Percentiles rank a stretch among this genome's conserved stretches.
These are phyloP conservation scores for Pseudorectes ferrugineus DNA, from an alignment of 2,113 vertebrate species.

Conservation along the genomic window DNA sequence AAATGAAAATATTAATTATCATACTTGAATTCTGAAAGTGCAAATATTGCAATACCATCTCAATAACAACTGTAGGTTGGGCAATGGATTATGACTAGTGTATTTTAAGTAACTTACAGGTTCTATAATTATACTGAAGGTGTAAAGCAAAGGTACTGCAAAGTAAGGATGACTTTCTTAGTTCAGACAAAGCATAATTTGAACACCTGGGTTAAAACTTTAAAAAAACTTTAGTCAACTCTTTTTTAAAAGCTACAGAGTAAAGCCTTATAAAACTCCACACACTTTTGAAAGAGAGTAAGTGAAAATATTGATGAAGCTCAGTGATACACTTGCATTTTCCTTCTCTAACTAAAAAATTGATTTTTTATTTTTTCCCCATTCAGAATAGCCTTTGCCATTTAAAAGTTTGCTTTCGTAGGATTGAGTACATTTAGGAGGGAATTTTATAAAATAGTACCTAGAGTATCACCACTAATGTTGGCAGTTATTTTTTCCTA, in stretches of 20 bases:
- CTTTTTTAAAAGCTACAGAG: not conserved
- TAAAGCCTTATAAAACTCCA: not conserved
- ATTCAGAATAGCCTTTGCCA: not conserved
- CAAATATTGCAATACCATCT: not conserved
- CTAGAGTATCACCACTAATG: not conserved
- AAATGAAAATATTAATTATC: constrained; percentile 9
- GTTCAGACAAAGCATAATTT: not conserved
- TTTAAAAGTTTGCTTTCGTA: not conserved
- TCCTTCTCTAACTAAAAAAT: not conserved
- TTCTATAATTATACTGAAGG: not conserved
- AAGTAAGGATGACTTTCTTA: not conserved
- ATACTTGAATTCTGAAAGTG: not conserved
- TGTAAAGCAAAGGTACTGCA: not conserved
- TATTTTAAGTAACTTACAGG: not conserved
- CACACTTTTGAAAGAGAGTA: not conserved
- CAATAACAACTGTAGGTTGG: not conserved
- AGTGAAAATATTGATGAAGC: not conserved
- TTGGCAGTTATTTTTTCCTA: not conserved
- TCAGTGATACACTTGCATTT: not conserved
- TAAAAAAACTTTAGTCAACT: too few species aligned
- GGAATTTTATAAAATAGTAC: not conserved
- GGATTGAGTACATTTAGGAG: not conserved
- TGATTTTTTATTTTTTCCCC: fast-evolving
- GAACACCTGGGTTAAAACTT: not conserved
- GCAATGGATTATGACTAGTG: not conserved